Conservation (phyloP, 2,888 invertebrate species). For the Xanthostigma xanthostigma region DNA sequence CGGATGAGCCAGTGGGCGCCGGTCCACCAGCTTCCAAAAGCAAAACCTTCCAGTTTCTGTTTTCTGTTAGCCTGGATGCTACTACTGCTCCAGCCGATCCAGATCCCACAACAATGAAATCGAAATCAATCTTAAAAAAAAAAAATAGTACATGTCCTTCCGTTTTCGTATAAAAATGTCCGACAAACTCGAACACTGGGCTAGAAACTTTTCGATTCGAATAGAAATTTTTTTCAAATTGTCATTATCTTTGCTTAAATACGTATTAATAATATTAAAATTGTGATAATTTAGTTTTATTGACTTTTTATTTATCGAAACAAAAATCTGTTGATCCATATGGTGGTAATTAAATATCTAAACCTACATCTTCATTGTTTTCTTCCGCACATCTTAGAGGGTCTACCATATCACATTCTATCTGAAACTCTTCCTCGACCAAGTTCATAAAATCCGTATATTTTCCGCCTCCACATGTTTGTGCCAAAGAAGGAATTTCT, state of each 20-base stretch:
- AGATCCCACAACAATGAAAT: constrained; percentile 9
- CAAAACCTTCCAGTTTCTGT: constrained; percentile 3
- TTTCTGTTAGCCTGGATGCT: constrained; percentile 7
- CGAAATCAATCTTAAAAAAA: constrained; percentile 5
- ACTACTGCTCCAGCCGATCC: constrained; percentile 7
- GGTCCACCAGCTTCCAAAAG: constrained; percentile 8
- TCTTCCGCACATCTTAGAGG: neutral
- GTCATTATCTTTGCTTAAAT: no score
- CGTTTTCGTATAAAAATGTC: neutral
- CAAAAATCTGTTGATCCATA: no score
- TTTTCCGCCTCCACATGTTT: neutral
- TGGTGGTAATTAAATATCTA: neutral
- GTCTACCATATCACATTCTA: constrained; percentile 2
- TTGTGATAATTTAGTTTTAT: no score
- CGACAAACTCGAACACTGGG: no score
- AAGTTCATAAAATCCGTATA: neutral
- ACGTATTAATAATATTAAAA: no score
- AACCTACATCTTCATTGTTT: neutral
- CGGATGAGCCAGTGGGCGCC: constrained; percentile 4
- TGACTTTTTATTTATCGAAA: no score
- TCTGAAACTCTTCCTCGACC: neutral
- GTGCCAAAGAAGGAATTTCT: neutral
- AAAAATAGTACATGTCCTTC: neutral
- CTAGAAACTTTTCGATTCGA: no score
- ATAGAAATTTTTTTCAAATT: no score